Conservation (phyloP, 2,888 invertebrate species). For the Cryptus viduatorius region DNA sequence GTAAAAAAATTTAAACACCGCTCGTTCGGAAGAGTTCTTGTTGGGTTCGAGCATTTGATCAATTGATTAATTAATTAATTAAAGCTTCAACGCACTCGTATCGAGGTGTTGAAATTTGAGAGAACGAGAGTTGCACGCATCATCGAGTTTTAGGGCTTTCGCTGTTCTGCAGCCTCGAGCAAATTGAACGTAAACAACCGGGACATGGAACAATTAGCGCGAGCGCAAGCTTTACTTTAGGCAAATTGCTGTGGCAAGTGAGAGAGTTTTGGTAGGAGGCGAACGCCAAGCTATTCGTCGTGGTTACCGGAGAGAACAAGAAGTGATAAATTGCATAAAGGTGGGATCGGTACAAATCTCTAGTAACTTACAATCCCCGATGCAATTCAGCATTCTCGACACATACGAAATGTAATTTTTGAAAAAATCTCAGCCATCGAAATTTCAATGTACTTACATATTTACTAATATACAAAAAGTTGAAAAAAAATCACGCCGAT, state of each 20-base stretch:
- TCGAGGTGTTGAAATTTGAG: conserved; percentile 31
- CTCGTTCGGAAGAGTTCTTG: neutral
- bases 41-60: neutral
- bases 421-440: neutral
- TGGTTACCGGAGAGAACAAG: conserved; percentile 8
- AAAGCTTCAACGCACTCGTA: conserved; percentile 3
- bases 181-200: conserved; percentile 62
- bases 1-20: too few relatives aligned
- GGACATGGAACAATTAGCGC: conserved; percentile 52
- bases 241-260: conserved; percentile 48
- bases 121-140: conserved; percentile 24
- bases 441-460: neutral
- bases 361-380: neutral
- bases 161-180: conserved; percentile 40
- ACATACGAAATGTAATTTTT: neutral
- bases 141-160: conserved; percentile 40
- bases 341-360: neutral
- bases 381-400: neutral
- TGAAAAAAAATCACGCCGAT: too few relatives aligned
- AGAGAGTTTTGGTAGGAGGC: neutral
- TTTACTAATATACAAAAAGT: too few relatives aligned
- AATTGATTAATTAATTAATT: conserved; percentile 1
- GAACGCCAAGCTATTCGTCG: conserved; percentile 2
- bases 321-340: neutral
- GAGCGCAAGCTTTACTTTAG: conserved; percentile 44